Base-by-base conservation (phyloP, 2,113 vertebrate species). In the Microtus richardsoni region DNA sequence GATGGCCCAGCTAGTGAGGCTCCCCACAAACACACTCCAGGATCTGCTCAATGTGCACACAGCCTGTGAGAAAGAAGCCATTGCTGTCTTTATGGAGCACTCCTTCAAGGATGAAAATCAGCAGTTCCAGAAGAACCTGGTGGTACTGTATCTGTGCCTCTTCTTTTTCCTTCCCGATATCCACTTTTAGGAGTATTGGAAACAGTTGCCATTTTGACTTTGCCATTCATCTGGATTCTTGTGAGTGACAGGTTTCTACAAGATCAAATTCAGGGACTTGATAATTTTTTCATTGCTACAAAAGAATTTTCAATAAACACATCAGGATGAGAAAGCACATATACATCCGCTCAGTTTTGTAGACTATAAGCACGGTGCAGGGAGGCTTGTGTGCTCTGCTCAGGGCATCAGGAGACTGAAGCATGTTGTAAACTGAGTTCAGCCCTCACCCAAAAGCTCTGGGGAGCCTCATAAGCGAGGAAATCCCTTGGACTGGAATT, bases 91-190 rank as follows among this genome's bases (percentile, higher is more conserved):
- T 92, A 95, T 98, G 97, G 82, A 97, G 8, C 64, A n/a, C 12
- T 98, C 96, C 30, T 98, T 98, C 95, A 98, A 97, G 82, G 98
- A 98, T 60, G 86, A 97, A 0, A 71, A 92, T 0, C 92, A 87
- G 4, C 41, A 58, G 3, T 97, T 95, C 49, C 97, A 98, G 89
- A 92, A 39, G 11, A 14, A 21, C 0, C 93, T 98, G 22, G 39
- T 44, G 95, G 98, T 98, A 96, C 3, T 24, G 10, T 54, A 4
- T 41, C 70, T 91, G 64, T 22, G 6, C 11, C 41, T 88, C 19
- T 83, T n/a, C 2, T 0, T 41, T 41, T 44, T n/a, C 13, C 0
- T 52, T 24, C 33, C 7, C 2, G 64, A 87, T 87, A 16, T 47
- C 33, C 44, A 36, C 19, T 13, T 52, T 54, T 16, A 71, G 44